Evolutionary conservation across 2,888 invertebrate genomes (phyloP).

Genomic region (Meteorus colon): DNA sequence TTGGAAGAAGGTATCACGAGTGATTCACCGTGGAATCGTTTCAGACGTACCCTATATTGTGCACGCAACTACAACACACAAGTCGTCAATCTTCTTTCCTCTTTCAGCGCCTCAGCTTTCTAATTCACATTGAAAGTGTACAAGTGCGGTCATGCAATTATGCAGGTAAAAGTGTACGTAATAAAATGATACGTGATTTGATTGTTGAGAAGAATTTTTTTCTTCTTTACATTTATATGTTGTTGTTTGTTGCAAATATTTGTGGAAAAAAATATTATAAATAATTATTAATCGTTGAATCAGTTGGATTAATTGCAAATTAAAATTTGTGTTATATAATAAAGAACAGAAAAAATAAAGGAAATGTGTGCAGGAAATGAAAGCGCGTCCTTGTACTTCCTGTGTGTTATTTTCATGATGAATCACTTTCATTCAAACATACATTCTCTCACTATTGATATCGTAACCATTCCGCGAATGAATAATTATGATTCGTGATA

Average conservation of each 20-base stretch:
- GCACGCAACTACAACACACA: too few species aligned
- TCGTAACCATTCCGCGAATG: neutral
- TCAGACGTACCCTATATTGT: too few species aligned
- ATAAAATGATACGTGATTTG: neutral
- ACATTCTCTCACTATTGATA: neutral
- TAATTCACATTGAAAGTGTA: too few species aligned
- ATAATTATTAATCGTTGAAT: too few species aligned
- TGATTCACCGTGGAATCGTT: neutral
- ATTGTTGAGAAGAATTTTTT: neutral
- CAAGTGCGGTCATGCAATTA: constrained; percentile 26
- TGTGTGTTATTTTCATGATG: constrained; percentile 14
- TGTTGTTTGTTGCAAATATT: too few species aligned
- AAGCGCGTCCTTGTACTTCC: constrained; percentile 35
- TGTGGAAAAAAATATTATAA: too few species aligned
- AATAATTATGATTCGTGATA: constrained; percentile 1
- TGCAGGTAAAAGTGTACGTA: constrained; percentile 6
- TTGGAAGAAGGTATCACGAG: neutral
- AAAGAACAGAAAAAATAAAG: neutral
- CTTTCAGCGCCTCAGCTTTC: too few species aligned
- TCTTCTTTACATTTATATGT: too few species aligned
- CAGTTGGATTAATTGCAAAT: too few species aligned
- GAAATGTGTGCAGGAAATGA: constrained; percentile 14
- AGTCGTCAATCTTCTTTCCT: too few species aligned
- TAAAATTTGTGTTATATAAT: too few species aligned
- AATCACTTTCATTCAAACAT: constrained; percentile 35